Evolutionary conservation across 2,888 invertebrate species (phyloP).

Genomic region (Tenthredo notha): DNA sequence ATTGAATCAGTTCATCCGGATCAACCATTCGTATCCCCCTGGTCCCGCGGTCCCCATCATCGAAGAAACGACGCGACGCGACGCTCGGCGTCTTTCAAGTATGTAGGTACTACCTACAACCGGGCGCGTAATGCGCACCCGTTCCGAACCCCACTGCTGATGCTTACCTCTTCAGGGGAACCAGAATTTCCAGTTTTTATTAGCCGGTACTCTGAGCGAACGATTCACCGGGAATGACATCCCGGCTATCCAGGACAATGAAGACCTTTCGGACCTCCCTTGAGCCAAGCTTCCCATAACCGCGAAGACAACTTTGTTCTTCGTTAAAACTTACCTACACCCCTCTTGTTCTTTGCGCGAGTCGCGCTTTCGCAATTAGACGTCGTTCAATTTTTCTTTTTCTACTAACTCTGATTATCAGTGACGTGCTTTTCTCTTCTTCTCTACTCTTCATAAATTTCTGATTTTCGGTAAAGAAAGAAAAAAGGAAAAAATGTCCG

Average conservation of each 20-base stretch:
- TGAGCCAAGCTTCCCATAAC: slow-evolving; percentile 1
- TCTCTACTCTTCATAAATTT: background rate
- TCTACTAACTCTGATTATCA: background rate
- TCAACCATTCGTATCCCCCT: background rate
- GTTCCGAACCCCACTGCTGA: background rate
- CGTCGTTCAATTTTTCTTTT: background rate
- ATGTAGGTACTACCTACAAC: slow-evolving; percentile 22
- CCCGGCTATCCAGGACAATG: slow-evolving; percentile 41
- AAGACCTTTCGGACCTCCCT: slow-evolving; percentile 52
- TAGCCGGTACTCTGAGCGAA: slow-evolving; percentile 27
- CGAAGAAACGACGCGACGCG: background rate
- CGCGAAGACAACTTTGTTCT: slow-evolving; percentile 29
- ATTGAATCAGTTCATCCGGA: background rate
- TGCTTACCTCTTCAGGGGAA: background rate
- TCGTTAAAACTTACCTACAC: background rate
- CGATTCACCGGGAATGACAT: slow-evolving; percentile 44
- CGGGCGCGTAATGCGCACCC: slow-evolving; percentile 38
- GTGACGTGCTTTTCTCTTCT: background rate
- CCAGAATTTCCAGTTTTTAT: slow-evolving; percentile 53
- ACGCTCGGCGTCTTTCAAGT: slow-evolving; percentile 26
- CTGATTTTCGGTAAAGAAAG: background rate
- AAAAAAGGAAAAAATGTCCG: background rate
- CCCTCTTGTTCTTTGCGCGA: background rate
- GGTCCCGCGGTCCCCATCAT: background rate
- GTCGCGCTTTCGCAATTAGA: background rate